A percentile compares a stretch with the other conserved stretches of the same genome.
Evolutionary conservation across 2,113 vertebrate genomes (phyloP).

Genomic region (Charina bottae): DNA sequence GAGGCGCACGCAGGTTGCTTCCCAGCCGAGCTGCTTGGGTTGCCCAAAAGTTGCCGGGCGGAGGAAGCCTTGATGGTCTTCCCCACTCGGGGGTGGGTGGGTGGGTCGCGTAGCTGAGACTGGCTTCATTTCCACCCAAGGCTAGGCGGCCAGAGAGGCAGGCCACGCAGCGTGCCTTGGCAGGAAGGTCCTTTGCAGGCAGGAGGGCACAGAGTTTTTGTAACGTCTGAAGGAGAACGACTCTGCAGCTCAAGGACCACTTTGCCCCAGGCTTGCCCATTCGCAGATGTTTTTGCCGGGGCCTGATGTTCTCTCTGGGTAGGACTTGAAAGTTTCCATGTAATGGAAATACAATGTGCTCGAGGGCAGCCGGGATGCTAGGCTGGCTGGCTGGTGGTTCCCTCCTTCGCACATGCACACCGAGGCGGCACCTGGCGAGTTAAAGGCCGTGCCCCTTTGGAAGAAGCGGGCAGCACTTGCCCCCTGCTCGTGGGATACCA

Average conservation of each 20-base stretch:
- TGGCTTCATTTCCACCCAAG: neutral
- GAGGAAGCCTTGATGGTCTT: neutral
- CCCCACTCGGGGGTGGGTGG: neutral
- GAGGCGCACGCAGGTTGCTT: no score
- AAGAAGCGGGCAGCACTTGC: neutral
- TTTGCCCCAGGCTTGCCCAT: neutral
- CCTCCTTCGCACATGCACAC: neutral
- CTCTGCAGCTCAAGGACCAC: neutral
- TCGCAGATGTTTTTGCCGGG: neutral
- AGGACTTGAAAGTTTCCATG: neutral
- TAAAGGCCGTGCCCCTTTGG: accelerated
- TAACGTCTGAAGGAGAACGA: neutral
- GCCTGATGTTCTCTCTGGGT: neutral
- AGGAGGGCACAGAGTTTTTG: neutral
- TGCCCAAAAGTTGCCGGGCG: neutral
- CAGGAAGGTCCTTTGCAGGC: neutral
- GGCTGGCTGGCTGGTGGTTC: neutral
- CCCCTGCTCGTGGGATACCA: neutral
- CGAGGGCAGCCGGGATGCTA: neutral
- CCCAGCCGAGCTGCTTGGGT: neutral
- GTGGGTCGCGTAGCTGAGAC: neutral
- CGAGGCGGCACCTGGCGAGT: neutral
- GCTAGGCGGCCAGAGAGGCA: neutral
- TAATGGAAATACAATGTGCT: neutral
- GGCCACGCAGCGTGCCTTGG: no score